Percentiles rank a stretch among this genome's conserved stretches.
Evolutionary conservation across 2,888 invertebrate species (phyloP).

Genomic region (Lasioglossum lativentre): DNA sequence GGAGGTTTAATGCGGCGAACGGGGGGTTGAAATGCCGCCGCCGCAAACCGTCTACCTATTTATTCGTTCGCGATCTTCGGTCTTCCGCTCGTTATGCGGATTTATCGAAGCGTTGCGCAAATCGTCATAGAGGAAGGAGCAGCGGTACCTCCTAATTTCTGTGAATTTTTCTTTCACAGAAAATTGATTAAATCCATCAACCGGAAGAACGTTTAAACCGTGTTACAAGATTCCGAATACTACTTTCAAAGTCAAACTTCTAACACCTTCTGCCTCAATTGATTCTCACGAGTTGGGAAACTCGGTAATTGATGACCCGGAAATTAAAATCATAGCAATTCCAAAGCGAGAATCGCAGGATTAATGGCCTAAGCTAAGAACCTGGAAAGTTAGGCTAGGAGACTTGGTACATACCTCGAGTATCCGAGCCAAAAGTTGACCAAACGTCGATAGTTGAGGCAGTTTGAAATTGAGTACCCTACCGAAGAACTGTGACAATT

Average conservation of each 20-base stretch:
- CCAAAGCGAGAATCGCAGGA: background rate
- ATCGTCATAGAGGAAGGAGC: background rate
- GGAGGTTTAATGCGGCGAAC: constrained; percentile 3
- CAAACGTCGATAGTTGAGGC: background rate
- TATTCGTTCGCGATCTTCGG: background rate
- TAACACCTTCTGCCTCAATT: background rate
- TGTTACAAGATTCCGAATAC: too few relatives aligned
- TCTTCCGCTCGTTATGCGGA: background rate
- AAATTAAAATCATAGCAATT: background rate
- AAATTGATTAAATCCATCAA: background rate
- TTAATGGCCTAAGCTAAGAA: background rate
- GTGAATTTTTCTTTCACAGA: background rate
- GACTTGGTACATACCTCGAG: background rate
- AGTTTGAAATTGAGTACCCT: background rate
- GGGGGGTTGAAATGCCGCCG: background rate
- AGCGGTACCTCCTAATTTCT: too few relatives aligned
- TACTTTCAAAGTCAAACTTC: background rate
- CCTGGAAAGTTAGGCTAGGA: background rate
- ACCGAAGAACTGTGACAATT: background rate
- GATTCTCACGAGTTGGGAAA: background rate
- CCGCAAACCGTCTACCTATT: background rate
- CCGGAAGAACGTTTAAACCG: background rate
- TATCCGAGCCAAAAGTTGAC: background rate
- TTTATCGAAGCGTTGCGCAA: background rate
- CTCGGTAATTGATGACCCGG: background rate